Evolutionary conservation across 2,797 vertebrate species (phyloP), one percentile per base, ranked within the genome.

Genomic region (Brachyalestes nurse): DNA sequence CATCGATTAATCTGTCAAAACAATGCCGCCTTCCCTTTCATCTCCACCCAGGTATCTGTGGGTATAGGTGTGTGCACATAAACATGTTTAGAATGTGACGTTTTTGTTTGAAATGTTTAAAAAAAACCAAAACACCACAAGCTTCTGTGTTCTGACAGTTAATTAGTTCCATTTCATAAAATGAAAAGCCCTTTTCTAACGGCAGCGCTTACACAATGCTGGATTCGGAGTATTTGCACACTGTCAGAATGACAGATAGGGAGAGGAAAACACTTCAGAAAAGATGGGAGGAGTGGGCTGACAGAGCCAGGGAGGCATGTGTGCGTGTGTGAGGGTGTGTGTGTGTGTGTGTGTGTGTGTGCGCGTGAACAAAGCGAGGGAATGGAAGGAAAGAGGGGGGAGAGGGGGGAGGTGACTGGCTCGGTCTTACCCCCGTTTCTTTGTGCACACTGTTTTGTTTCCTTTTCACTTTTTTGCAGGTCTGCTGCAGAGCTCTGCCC

Each of bases 401-500:
- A 77, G n/a, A 66, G 55, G 78, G 85, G 82, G 86, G 78, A 77
- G 79, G 64, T 82, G 79, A 85, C 83, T 76, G 47, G 70, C 83
- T 86, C 78, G 73, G 81, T 75, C 82, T 81, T 81, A 81, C 80
- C 49, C 85, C 87, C 81, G 70, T 83, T 78, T 80, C 84, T 84
- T 81, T 87, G 80, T 83, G 64, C 80, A 85, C 67, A 70, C 58
- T 64, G 77, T 75, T 81, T 64, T 60, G 14, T 73, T 76, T 76
- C 17, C 55, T 83, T 66, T 84, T 82, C 83, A 73, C 82, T n/a
- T 78, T 49, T 75, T 45, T 79, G 75, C 83, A 81, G 58, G 65
- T 83, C 84, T 87, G 73, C 86, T 78, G 86, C 85, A 80, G 84
- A 78, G 87, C 55, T 67, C 83, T 90, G 85, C 71, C n/a, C 23